Evolutionary conservation across 1,140 invertebrate genomes (phyloP).

Genomic region (Leptopilina clavipes): DNA sequence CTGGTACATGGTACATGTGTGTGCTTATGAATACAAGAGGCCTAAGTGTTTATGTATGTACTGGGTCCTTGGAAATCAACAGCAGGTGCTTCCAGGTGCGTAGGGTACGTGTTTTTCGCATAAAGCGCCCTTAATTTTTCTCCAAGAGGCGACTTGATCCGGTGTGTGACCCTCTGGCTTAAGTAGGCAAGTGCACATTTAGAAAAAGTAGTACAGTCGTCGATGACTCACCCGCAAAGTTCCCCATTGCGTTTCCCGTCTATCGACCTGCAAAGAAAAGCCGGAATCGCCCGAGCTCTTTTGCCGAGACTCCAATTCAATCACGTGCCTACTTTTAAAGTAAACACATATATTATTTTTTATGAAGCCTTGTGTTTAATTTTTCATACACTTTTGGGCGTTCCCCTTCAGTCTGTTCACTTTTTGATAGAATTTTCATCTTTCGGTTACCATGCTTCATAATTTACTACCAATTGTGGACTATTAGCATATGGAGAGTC

Average conservation of each 20-base stretch:
- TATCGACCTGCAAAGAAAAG: slow-evolving; percentile 38
- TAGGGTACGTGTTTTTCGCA: slow-evolving; percentile 10
- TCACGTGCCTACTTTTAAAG: slow-evolving; percentile 25
- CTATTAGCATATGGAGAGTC: no score
- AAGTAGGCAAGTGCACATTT: slow-evolving; percentile 48
- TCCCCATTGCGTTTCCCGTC: slow-evolving; percentile 30
- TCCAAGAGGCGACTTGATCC: slow-evolving; percentile 38
- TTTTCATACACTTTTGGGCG: neutral
- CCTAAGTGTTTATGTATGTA: neutral
- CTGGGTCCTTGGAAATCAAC: neutral
- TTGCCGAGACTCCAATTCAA: slow-evolving; percentile 13
- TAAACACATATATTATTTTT: slow-evolving; percentile 40
- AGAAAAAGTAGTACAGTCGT: slow-evolving; percentile 37
- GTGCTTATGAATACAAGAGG: neutral
- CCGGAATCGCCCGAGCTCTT: slow-evolving; percentile 9
- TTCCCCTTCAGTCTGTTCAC: no score
- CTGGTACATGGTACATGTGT: neutral
- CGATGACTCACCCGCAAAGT: slow-evolving; percentile 18
- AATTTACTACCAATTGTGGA: no score
- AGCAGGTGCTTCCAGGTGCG: neutral
- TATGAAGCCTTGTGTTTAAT: neutral
- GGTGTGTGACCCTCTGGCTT: slow-evolving; percentile 45
- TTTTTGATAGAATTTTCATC: no score
- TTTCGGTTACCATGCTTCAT: no score
- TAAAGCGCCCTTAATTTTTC: slow-evolving; percentile 37